Conservation (phyloP, 64 coral and sea anemone genomes). For the Dendrophyllia cribrosa region DNA sequence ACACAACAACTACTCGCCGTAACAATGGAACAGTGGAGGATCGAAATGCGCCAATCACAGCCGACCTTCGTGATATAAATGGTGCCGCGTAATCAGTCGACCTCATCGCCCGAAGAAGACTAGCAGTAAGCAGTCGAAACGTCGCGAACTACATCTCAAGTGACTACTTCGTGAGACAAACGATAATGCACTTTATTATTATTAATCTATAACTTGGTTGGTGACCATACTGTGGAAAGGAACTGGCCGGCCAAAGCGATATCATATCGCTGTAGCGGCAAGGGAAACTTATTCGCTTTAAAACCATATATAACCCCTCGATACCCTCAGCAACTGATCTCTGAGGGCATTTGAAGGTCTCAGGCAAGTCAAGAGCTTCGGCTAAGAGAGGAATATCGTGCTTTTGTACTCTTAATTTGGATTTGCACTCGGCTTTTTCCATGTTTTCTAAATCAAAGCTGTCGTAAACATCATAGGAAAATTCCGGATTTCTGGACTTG, state of each 20-base stretch:
- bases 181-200: no score
- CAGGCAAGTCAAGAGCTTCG: background rate
- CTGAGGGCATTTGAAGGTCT: slow-evolving; percentile 15
- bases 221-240: background rate
- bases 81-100: no score
- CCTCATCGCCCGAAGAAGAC: no score
- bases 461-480: slow-evolving; percentile 13
- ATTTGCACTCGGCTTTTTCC: slow-evolving; percentile 20
- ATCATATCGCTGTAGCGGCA: slow-evolving; percentile 41
- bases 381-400: background rate
- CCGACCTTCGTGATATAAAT: no score
- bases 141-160: no score
- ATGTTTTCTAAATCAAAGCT: slow-evolving; percentile 14
- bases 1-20: no score
- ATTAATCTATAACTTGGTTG: slow-evolving; percentile 18
- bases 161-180: no score
- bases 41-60: no score
- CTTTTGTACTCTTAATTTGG: slow-evolving; percentile 5
- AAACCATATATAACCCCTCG: slow-evolving; percentile 25
- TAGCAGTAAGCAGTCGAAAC: no score
- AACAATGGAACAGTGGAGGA: no score
- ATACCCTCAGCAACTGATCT: slow-evolving; percentile 17
- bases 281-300: slow-evolving; percentile 18
- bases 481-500: slow-evolving; percentile 39
- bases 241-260: background rate